Evolutionary conservation across 2,888 invertebrate genomes (phyloP).

Genomic region (Cynaeus angustus): DNA sequence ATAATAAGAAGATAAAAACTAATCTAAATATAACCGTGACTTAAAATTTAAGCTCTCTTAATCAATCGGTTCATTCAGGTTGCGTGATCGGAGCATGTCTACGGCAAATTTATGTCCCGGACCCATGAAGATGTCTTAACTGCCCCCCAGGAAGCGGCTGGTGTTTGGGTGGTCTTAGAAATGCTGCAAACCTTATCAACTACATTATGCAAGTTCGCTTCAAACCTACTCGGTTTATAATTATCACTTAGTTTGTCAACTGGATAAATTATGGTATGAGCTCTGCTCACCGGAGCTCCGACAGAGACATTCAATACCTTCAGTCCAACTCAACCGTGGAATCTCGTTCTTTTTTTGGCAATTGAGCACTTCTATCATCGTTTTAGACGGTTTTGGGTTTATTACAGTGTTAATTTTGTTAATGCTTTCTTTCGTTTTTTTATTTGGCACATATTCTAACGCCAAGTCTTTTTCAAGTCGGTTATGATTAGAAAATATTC

Average conservation of each 20-base stretch:
- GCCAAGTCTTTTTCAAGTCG: no score
- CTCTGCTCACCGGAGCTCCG: constrained; percentile 5
- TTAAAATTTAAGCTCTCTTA: constrained; percentile 66
- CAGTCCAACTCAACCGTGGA: constrained; percentile 5
- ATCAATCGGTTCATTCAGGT: constrained; percentile 67
- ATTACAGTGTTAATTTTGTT: neutral
- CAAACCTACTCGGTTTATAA: constrained; percentile 61
- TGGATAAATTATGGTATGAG: constrained; percentile 46
- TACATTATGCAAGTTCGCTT: constrained; percentile 64
- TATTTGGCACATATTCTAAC: no score
- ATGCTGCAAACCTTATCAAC: constrained; percentile 52
- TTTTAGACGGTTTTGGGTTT: constrained; percentile 10
- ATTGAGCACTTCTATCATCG: constrained; percentile 3
- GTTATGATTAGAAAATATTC: no score
- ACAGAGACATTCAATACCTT: constrained; percentile 11
- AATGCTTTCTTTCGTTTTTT: no score
- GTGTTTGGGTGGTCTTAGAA: constrained; percentile 67
- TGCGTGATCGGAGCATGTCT: constrained; percentile 67
- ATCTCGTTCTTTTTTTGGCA: constrained; percentile 12
- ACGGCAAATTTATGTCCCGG: constrained; percentile 68
- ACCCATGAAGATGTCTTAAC: constrained; percentile 68
- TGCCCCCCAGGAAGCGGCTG: constrained; percentile 70
- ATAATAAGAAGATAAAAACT: constrained; percentile 48
- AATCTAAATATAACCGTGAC: constrained; percentile 57
- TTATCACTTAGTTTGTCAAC: constrained; percentile 66